Percentiles rank a stretch among this genome's conserved stretches.
Conservation (phyloP, 1,140 invertebrate genomes). For the Hesperophylax magnus region DNA sequence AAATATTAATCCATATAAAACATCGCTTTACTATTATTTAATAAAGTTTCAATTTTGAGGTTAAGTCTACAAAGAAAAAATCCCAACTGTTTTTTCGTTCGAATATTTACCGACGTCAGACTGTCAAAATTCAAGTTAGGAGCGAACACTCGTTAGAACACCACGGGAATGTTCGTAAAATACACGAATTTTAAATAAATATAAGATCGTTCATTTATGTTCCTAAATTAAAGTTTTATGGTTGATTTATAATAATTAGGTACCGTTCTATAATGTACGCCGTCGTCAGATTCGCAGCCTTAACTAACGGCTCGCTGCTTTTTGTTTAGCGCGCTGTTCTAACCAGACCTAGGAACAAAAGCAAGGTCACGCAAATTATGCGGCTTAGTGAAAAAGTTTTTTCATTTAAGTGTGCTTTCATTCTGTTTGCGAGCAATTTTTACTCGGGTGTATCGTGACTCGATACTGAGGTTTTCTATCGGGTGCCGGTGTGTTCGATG, state of each 20-base stretch:
- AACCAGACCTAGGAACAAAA: not conserved
- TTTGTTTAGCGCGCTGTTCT: slow-evolving; percentile 24
- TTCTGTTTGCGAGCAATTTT: not conserved
- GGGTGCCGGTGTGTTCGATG: slow-evolving; percentile 1
- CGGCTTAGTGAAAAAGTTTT: not conserved
- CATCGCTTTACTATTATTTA: no score
- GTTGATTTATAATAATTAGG: not conserved
- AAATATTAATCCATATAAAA: no score
- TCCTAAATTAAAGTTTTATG: slow-evolving; percentile 4
- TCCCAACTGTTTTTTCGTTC: slow-evolving; percentile 11
- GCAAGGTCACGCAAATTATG: not conserved
- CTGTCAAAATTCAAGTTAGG: slow-evolving; percentile 6
- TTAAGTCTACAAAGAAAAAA: not conserved
- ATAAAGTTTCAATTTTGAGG: not conserved
- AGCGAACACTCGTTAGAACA: not conserved
- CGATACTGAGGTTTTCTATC: not conserved
- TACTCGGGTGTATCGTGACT: not conserved
- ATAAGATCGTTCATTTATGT: not conserved
- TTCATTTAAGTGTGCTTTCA: not conserved
- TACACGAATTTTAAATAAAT: not conserved
- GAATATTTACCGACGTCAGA: slow-evolving; percentile 5
- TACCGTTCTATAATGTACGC: slow-evolving; percentile 22
- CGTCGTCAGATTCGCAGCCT: slow-evolving; percentile 10
- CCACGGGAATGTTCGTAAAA: not conserved
- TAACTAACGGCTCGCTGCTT: slow-evolving; percentile 14